Percentiles rank a stretch among this genome's conserved stretches.
phyloP scores from a whole-genome alignment of 1,140 invertebrate genomes.

The Carcinoscorpius rotundicauda region DNA sequence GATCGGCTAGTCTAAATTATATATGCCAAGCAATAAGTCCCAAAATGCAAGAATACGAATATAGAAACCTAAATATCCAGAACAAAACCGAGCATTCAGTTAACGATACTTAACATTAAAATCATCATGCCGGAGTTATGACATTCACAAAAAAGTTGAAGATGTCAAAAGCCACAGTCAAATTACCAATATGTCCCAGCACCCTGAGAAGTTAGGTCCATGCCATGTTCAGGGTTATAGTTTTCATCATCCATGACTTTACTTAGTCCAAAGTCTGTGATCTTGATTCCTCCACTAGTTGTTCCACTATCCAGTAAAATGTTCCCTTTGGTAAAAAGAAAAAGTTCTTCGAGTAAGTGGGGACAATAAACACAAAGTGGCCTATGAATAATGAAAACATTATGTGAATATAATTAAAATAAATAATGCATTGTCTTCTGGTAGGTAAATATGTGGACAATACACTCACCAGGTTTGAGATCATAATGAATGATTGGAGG shows the following conservation, averaged over 20 bases:
- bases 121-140: no score
- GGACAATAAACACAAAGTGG: no score
- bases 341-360: neutral
- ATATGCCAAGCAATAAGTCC: no score
- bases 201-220: conserved; percentile 98
- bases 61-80: no score
- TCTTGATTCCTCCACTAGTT: conserved; percentile 94
- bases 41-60: no score
- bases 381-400: no score
- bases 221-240: conserved; percentile 94
- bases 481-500: conserved; percentile 99
- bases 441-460: neutral
- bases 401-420: neutral
- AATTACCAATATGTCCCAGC: conserved; percentile 92
- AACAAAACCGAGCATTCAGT: no score
- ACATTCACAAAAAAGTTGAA: no score
- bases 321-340: conserved; percentile 40
- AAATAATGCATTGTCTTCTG: neutral
- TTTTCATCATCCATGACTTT: conserved; percentile 99
- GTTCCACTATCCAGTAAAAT: conserved; percentile 50
- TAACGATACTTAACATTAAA: no score
- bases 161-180: no score
- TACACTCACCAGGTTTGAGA: conserved; percentile 74
- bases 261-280: conserved; percentile 97
- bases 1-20: no score